Evolutionary conservation across 2,888 invertebrate genomes (phyloP), one percentile per base, ranked within the genome.

Genomic region (Odontocerum albicorne): DNA sequence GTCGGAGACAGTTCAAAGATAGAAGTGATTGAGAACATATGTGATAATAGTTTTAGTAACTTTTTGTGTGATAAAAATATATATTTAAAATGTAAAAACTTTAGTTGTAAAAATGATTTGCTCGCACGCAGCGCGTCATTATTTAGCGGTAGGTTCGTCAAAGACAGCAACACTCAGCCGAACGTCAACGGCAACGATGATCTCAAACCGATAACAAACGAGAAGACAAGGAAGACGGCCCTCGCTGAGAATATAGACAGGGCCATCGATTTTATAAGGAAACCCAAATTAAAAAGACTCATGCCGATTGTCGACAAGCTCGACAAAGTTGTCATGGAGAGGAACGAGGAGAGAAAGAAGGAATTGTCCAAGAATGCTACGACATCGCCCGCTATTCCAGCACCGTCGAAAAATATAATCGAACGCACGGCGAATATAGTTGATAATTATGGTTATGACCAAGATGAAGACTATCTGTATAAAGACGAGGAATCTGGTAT

Each of bases 201-300:
- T 52, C 45, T 39, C 52, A 51, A 12, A 32, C 16, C 19, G 12
- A 22, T 13, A n/a, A 19, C 8, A 19, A 27, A 20, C 17, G 52
- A 45, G 10, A 52, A 45, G 7, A 20, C 31, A 7, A 21, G 32
- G 22, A 17, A 36, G 13, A 19, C 17, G 20, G 20, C 21, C 8
- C 32, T 49, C 27, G 32, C 35, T 12, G 36, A 44, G 7, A 43
- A 39, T n/a, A 10, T 44, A 12, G 55, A 55, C 43, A 43, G 21
- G 15, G 43, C 49, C 1, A 63, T 66, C 58, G 61, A 65, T 56
- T 70, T 68, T 22, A 68, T 78, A 22, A 75, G 72, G 54, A 66
- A 77, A 65, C 77, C 78, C 27, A 77, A 74, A 57, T 63, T 77
- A 62, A 67, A 72, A 22, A 67, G 75, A 17, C 66, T 69, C 31